phyloP scores from a whole-genome alignment of 2,888 invertebrate species.

The Tinea semifulvella region DNA sequence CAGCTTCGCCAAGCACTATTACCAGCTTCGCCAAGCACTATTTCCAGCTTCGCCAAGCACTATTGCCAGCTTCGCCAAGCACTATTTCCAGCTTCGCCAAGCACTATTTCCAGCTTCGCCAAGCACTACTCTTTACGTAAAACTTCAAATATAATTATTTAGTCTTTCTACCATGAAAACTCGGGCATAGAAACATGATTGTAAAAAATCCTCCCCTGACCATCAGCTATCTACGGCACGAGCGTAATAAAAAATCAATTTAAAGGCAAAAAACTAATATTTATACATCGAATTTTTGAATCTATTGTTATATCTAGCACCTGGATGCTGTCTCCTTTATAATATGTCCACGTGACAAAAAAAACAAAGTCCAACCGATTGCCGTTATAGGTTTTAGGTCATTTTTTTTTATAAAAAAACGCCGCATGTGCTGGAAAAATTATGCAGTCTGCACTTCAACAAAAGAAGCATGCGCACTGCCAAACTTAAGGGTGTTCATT shows the following conservation, averaged over 20 bases:
- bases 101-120: too few relatives aligned
- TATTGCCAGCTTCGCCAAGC: too few relatives aligned
- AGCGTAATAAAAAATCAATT: conserved; percentile 6
- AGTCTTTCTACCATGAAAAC: too few relatives aligned
- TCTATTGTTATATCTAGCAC: conserved; percentile 36
- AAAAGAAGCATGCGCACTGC: conserved; percentile 36
- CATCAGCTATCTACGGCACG: conserved; percentile 2
- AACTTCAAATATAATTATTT: too few relatives aligned
- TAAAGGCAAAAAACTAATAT: conserved; percentile 4
- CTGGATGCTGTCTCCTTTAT: conserved; percentile 50
- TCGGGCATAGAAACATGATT: too few relatives aligned
- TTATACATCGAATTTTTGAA: conserved; percentile 5
- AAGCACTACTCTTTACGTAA: too few relatives aligned
- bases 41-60: too few relatives aligned
- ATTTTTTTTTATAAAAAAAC: conserved; percentile 37
- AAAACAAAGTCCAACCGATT: conserved; percentile 51
- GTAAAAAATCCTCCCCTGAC: too few relatives aligned
- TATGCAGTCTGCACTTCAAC: conserved; percentile 61
- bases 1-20: too few relatives aligned
- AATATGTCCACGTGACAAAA: conserved; percentile 55
- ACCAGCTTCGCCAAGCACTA: too few relatives aligned
- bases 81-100: too few relatives aligned
- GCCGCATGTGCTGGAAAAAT: conserved; percentile 60
- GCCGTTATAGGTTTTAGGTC: conserved; percentile 55
- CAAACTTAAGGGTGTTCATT: conserved; percentile 41